Evolutionary conservation across 2,888 invertebrate genomes (phyloP), one percentile per base, ranked within the genome.

Genomic region (Megastigmus dorsalis): DNA sequence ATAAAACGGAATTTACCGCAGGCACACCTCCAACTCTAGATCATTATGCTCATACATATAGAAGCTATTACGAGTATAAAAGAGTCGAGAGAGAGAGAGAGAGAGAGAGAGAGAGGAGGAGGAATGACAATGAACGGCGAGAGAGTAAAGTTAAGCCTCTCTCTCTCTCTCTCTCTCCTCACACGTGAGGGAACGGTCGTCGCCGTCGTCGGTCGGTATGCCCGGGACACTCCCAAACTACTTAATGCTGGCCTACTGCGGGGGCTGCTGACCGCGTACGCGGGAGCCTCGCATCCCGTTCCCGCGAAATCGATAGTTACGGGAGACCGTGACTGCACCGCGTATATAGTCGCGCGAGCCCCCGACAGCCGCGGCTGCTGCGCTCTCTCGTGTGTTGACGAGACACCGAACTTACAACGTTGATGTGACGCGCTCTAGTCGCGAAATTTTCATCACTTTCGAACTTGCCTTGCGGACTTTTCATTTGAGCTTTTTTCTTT

Each of bases 261-360:
- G n/a, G n/a, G 26, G n/a, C 18, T 66, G 59, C 73, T 67, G 71
- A 59, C 23, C 23, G 15, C 20, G n/a, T n/a, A n/a, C n/a, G n/a
- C n/a, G n/a, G n/a, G 38, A 20, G 20, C 41, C 36, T 10, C 15
- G 23, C 23, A 20, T 20, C 28, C n/a, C 20, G 18, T 33, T 13
- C 43, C 60, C 55, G 57, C 23, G 57, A 67, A 78, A 79, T 77
- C 78, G 74, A 79, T 78, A 77, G 75, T 76, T 77, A 77, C 63
- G 75, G 68, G 68, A 63, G 38, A 10, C n/a, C n/a, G n/a, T n/a
- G n/a, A n/a, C n/a, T n/a, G n/a, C n/a, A 15, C 26, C 10, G 10
- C 3, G 36, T 20, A 38, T n/a, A n/a, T n/a, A n/a, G n/a, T n/a
- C n/a, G n/a, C n/a, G n/a, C n/a, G 9, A 54, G 28, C 13, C 23